Evolutionary conservation across 2,797 vertebrate genomes (phyloP).

Genomic region (Epinephelus malabaricus): DNA sequence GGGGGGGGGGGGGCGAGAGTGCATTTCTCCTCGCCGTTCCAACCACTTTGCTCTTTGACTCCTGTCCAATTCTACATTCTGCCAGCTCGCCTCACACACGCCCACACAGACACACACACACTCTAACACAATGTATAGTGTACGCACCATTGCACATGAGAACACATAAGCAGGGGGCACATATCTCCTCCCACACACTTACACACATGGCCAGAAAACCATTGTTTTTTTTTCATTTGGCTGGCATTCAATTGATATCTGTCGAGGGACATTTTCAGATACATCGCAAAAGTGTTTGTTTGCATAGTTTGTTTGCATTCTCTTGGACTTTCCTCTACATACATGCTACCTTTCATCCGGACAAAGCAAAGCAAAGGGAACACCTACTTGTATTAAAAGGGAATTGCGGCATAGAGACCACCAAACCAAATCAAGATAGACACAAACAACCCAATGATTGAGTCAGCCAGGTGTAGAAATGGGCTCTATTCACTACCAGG

Average conservation of each 20-base stretch:
- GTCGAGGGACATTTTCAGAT: conserved; percentile 35
- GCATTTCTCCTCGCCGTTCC: conserved; percentile 39
- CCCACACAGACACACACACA: conserved; percentile 21
- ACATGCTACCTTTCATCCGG: conserved; percentile 25
- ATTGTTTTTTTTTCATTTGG: conserved; percentile 37
- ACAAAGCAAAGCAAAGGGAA: conserved; percentile 27
- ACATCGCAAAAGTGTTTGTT: conserved; percentile 28
- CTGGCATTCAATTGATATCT: conserved; percentile 20
- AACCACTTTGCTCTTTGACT: conserved; percentile 70
- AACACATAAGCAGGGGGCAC: conserved; percentile 30
- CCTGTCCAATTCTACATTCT: conserved; percentile 57
- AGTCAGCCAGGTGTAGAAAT: conserved; percentile 67
- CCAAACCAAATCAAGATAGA: conserved; percentile 4
- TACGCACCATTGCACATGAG: conserved; percentile 23
- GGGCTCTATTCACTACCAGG: conserved; percentile 66
- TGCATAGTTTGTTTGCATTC: conserved; percentile 15
- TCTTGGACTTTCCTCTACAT: background rate
- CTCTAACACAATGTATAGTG: conserved; percentile 7
- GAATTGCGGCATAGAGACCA: conserved; percentile 40
- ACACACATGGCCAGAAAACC: conserved; percentile 21
- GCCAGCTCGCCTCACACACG: conserved; percentile 52
- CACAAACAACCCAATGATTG: conserved; percentile 60
- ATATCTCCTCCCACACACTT: conserved; percentile 45
- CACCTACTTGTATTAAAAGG: conserved; percentile 15
- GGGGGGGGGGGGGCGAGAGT: background rate